Conservation (phyloP, 1,140 invertebrate species). For the Drosophila sproati region DNA sequence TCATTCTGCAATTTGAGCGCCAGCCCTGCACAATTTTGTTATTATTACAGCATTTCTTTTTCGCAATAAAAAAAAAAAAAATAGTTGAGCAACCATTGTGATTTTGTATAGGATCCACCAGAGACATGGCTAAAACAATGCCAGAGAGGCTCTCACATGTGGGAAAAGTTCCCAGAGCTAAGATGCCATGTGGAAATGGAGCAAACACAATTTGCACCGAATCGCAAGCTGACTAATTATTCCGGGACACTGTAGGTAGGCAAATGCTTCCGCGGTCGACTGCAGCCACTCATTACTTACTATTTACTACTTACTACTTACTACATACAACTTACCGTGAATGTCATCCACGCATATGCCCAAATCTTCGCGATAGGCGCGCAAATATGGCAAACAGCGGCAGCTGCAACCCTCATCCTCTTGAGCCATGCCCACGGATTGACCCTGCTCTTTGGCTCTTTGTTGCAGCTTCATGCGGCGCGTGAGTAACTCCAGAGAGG, state of each 20-base stretch:
- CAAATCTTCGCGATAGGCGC: slow-evolving; percentile 89
- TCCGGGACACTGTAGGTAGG: not conserved
- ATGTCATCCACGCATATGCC: slow-evolving; percentile 90
- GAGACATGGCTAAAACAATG: slow-evolving; percentile 50
- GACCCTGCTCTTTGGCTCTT: slow-evolving; percentile 2
- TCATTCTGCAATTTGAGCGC: slow-evolving; percentile 60
- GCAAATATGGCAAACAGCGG: slow-evolving; percentile 87
- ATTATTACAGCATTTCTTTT: slow-evolving; percentile 81
- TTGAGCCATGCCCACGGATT: not conserved
- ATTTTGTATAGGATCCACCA: slow-evolving; percentile 2
- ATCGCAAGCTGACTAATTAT: slow-evolving; percentile 25
- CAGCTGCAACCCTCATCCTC: slow-evolving; percentile 86
- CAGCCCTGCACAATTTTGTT: slow-evolving; percentile 70
- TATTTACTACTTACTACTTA: not conserved
- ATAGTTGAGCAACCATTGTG: slow-evolving; percentile 77
- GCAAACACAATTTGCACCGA: slow-evolving; percentile 26
- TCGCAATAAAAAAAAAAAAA: slow-evolving; percentile 28
- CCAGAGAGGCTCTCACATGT: slow-evolving; percentile 18
- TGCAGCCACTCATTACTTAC: not conserved
- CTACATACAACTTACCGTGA: slow-evolving; percentile 86
- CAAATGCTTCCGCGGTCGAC: slow-evolving; percentile 17
- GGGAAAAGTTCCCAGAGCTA: slow-evolving; percentile 26
- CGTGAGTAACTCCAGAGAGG: slow-evolving; percentile 58
- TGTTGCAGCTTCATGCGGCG: slow-evolving; percentile 65
- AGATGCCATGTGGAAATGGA: slow-evolving; percentile 18